Conservation (phyloP, 1,140 invertebrate genomes). For the Phthorimaea operculella region DNA sequence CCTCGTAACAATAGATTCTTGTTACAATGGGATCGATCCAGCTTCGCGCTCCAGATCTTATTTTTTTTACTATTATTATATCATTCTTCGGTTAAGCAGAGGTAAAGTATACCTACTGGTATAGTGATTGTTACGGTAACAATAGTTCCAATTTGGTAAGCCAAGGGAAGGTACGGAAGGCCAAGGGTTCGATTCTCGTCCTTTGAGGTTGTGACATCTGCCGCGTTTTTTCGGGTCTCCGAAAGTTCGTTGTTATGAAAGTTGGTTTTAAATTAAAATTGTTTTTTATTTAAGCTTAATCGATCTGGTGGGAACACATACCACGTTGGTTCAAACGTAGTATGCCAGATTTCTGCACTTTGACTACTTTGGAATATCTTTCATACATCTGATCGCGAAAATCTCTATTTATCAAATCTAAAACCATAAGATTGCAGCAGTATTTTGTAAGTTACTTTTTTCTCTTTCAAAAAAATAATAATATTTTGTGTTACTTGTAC, state of each 20-base stretch:
- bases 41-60: slow-evolving; percentile 46
- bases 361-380: too few relatives aligned
- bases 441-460: too few relatives aligned
- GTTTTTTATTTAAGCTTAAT: not conserved
- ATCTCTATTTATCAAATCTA: too few relatives aligned
- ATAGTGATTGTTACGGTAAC: slow-evolving; percentile 30
- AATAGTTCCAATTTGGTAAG: slow-evolving; percentile 32
- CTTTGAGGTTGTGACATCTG: not conserved
- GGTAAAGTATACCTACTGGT: slow-evolving; percentile 12
- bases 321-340: too few relatives aligned
- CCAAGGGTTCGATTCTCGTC: too few relatives aligned
- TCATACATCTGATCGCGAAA: too few relatives aligned
- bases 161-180: slow-evolving; percentile 12
- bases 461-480: too few relatives aligned
- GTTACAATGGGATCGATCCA: slow-evolving; percentile 34
- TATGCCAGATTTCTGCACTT: too few relatives aligned
- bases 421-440: too few relatives aligned
- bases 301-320: too few relatives aligned
- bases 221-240: not conserved
- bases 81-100: slow-evolving; percentile 1
- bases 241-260: slow-evolving; percentile 1
- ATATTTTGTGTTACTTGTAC: too few relatives aligned
- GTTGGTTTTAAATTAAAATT: not conserved
- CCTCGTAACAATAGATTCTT: slow-evolving; percentile 39
- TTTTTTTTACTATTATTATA: slow-evolving; percentile 42